These are phyloP conservation scores for Poecilia wingei DNA, from an alignment of 2,797 vertebrate genomes.

Conservation along the genomic window DNA sequence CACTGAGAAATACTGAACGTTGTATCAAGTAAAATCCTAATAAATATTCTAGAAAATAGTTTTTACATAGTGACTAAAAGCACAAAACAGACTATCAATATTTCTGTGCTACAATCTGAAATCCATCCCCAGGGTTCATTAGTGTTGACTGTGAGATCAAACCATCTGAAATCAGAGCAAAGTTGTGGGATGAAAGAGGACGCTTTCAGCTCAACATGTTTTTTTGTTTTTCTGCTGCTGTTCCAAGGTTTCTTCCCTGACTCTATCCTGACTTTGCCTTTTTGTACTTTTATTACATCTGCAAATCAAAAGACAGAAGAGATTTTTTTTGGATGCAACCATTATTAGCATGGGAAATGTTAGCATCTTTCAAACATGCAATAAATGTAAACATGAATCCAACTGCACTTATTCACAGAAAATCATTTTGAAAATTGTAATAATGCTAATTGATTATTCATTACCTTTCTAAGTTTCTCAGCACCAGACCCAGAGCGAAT, in stretches of 20 bases:
- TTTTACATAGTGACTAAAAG: constrained; percentile 41
- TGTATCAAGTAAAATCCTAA: no score
- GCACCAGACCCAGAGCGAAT: constrained; percentile 92
- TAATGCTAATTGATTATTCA: not conserved
- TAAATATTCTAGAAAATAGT: constrained; percentile 4
- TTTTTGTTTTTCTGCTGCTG: constrained; percentile 29
- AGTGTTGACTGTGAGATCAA: constrained; percentile 41
- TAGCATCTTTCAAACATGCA: constrained; percentile 15
- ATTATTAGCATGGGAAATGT: constrained; percentile 1
- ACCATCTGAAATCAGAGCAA: constrained; percentile 38
- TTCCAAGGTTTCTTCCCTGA: constrained; percentile 24
- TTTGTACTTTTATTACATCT: constrained; percentile 10
- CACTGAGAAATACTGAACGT: not conserved
- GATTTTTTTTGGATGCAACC: not conserved
- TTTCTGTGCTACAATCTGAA: constrained; percentile 36
- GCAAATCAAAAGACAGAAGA: constrained; percentile 5
- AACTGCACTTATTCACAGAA: not conserved
- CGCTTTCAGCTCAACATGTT: constrained; percentile 31
- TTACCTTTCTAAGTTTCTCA: constrained; percentile 90
- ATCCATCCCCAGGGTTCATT: constrained; percentile 47
- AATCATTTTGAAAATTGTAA: not conserved
- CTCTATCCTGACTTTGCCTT: constrained; percentile 28
- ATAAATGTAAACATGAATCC: not conserved
- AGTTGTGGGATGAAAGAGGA: constrained; percentile 37
- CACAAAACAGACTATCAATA: constrained; percentile 49